These are phyloP conservation scores for Lamprologus speciosus DNA, from an alignment of 2,113 vertebrate genomes.

Conservation along the genomic window DNA sequence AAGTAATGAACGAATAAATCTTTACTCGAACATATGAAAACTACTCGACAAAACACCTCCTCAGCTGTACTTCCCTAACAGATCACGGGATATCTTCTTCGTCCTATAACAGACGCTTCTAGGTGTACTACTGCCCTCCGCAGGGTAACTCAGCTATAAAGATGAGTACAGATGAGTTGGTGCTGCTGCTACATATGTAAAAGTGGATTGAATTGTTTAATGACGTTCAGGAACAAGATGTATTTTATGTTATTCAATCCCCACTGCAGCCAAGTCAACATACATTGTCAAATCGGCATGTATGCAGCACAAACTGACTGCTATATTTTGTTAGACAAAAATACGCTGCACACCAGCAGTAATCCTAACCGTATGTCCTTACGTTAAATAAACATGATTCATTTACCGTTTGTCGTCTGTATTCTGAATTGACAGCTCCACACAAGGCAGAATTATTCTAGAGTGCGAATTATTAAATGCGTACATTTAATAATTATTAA, in stretches of 20 bases:
- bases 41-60: not conserved
- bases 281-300: fast-evolving
- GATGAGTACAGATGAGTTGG: not conserved
- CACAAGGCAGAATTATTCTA: not conserved
- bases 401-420: not conserved
- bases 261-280: not conserved
- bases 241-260: not conserved
- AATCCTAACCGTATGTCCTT: not conserved
- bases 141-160: not conserved
- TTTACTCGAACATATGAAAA: not conserved
- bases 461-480: not conserved
- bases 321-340: not conserved
- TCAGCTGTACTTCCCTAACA: not conserved
- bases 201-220: not conserved
- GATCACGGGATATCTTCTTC: not conserved
- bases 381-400: not conserved
- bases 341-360: not conserved
- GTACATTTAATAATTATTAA: not conserved
- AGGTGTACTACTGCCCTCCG: not conserved
- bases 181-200: not conserved
- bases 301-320: not conserved
- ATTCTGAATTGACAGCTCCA: not conserved
- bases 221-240: not conserved
- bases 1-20: not conserved
- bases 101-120: not conserved